These are phyloP conservation scores for Danionella dracula DNA, from an alignment of 2,797 vertebrate species.

Conservation along the genomic window DNA sequence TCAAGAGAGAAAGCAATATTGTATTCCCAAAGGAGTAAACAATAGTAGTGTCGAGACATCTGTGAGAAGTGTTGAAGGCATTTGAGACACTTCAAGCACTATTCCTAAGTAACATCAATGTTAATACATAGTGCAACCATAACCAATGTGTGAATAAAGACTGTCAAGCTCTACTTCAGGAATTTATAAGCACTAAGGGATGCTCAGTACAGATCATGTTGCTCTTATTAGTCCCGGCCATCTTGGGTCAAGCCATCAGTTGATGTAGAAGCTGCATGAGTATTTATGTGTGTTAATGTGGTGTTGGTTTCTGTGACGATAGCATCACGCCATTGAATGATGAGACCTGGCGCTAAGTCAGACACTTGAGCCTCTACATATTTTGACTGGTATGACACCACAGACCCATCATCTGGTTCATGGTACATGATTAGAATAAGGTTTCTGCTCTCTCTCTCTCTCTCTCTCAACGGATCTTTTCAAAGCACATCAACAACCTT, in stretches of 20 bases:
- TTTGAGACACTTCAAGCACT: background rate
- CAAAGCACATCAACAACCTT: slow-evolving; percentile 38
- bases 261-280: slow-evolving; percentile 21
- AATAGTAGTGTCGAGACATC: slow-evolving; percentile 12
- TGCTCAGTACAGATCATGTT: slow-evolving; percentile 13
- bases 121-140: slow-evolving; percentile 12
- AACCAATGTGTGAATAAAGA: slow-evolving; percentile 3
- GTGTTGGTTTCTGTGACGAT: slow-evolving; percentile 59
- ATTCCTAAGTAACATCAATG: slow-evolving; percentile 1
- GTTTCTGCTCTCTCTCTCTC: slow-evolving; percentile 3
- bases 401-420: background rate
- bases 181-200: slow-evolving; percentile 15
- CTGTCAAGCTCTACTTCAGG: background rate
- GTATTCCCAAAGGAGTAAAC: slow-evolving; percentile 14
- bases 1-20: background rate
- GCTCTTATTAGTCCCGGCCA: slow-evolving; percentile 12
- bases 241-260: slow-evolving; percentile 11
- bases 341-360: slow-evolving; percentile 37
- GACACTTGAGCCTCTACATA: slow-evolving; percentile 42
- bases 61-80: background rate
- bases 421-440: background rate
- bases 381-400: slow-evolving; percentile 34
- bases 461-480: slow-evolving; percentile 37
- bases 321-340: slow-evolving; percentile 57
- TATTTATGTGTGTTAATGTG: slow-evolving; percentile 49